Conservation (phyloP, 2,888 invertebrate genomes). For the Carabus problematicus region DNA sequence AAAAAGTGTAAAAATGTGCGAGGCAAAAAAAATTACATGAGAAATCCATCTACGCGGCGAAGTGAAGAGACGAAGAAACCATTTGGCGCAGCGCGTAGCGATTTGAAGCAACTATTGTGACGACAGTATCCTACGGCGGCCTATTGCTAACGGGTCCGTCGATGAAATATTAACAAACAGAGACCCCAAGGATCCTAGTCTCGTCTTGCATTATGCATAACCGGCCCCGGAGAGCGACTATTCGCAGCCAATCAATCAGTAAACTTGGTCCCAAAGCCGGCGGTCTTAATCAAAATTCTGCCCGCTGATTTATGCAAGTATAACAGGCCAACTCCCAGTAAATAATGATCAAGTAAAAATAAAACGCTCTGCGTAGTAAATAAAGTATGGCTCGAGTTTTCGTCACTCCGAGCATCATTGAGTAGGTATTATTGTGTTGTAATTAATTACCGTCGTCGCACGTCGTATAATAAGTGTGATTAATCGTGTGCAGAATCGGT, state of each 20-base stretch:
- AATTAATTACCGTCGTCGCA: slow-evolving; percentile 33
- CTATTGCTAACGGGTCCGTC: not conserved
- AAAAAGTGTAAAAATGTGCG: not conserved
- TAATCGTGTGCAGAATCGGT: slow-evolving; percentile 14
- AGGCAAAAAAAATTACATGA: slow-evolving; percentile 12
- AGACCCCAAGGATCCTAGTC: too few relatives aligned
- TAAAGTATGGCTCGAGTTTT: slow-evolving; percentile 29
- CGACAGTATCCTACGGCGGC: too few relatives aligned
- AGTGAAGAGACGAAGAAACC: too few relatives aligned
- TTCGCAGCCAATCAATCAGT: slow-evolving; percentile 14
- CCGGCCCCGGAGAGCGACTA: not conserved
- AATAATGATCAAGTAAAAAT: too few relatives aligned
- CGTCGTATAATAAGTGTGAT: slow-evolving; percentile 33
- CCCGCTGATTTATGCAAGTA: too few relatives aligned
- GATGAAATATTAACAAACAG: not conserved
- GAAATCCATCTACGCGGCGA: slow-evolving; percentile 8
- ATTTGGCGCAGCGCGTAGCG: too few relatives aligned
- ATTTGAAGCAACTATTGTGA: too few relatives aligned
- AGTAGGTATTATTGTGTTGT: slow-evolving; percentile 27
- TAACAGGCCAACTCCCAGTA: not conserved
- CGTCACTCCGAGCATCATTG: slow-evolving; percentile 32
- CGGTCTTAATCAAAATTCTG: slow-evolving; percentile 35
- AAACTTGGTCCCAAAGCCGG: not conserved
- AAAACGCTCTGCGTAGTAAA: slow-evolving; percentile 22
- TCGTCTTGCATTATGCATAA: slow-evolving; percentile 2